These are phyloP conservation scores for Rhinolophus ferrumequinum DNA, from an alignment of 2,113 vertebrate species.

Conservation along the genomic window DNA sequence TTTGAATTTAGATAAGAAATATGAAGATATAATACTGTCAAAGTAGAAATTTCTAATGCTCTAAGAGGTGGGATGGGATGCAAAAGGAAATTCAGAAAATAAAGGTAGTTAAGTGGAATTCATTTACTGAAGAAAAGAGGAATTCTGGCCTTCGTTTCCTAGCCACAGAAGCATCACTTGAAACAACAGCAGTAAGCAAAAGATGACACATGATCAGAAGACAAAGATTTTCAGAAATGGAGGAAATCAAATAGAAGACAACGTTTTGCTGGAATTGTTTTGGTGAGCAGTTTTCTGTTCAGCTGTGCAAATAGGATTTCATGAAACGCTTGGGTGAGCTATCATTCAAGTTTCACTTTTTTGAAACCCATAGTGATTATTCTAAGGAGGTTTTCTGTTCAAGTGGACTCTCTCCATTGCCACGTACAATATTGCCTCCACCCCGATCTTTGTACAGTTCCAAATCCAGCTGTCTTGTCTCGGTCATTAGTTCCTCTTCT, in stretches of 20 bases:
- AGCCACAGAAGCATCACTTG: background rate
- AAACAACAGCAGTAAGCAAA: background rate
- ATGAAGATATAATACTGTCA: background rate
- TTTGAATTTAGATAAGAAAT: background rate
- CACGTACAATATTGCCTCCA: background rate
- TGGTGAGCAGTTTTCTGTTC: background rate
- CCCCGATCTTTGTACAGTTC: background rate
- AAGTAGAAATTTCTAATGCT: background rate
- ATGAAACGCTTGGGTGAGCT: background rate
- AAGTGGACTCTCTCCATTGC: background rate
- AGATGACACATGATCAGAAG: background rate
- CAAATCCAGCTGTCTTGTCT: background rate
- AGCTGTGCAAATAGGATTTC: background rate
- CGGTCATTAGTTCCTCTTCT: background rate
- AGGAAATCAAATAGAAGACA: background rate
- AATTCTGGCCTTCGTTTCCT: background rate
- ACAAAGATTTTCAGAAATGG: background rate
- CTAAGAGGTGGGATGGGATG: background rate
- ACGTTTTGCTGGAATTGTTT: background rate
- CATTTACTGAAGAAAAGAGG: background rate
- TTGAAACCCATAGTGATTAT: background rate
- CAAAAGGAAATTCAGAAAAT: slow-evolving; percentile 10
- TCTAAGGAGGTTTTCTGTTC: background rate
- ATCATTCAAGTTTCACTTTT: background rate
- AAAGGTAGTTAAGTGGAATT: background rate